Evolutionary conservation across 2,113 vertebrate genomes (phyloP), one percentile per base, ranked within the genome.

Genomic region (Phodopus roborovskii): DNA sequence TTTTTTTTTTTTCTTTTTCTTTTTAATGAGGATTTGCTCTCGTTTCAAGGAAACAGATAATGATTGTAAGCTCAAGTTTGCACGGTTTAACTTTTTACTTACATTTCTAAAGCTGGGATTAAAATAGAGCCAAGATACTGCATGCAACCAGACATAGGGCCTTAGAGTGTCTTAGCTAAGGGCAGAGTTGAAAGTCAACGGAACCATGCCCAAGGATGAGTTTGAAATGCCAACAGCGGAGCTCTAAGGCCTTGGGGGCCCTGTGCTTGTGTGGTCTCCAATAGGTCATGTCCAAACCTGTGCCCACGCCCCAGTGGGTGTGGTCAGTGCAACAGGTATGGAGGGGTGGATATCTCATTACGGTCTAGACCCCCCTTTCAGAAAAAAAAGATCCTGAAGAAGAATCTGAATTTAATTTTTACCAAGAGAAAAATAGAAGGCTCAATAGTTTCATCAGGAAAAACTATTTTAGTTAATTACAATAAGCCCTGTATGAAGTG

Each of bases 401-500:
- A 64, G 95, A 28, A 94, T 92, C 56, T 70, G 5, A 97, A 87
- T 71, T 92, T 56, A 56, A 15, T 56, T 45, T 97, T 82, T 22
- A 95, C 86, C 83, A 84, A 92, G 95, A 90, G 82, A 94, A 97
- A 28, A 24, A 15, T 12, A 39, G 42, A 86, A 85, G 95, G 53
- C 75, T 97, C 85, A 84, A 92, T 66, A 97, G 97, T 98, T 97
- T 96, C 95, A 97, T 94, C 95, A 90, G 82, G 50, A 90, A 98
- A 79, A 79, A 78, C 86, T 92, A 0, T 39, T 91, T 71, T 92
- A 83, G 33, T 95, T 93, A 92, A 96, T 96, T 50, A 82, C 39
- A 95, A 64, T 90, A 89, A 96, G 70, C 28, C 93, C 89, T 53
- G 68, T 93, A 78, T 64, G 66, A 22, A 45, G 20, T 53, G 75